Base-by-base conservation (phyloP, 2,797 vertebrate genomes). In the Parambassis ranga region DNA sequence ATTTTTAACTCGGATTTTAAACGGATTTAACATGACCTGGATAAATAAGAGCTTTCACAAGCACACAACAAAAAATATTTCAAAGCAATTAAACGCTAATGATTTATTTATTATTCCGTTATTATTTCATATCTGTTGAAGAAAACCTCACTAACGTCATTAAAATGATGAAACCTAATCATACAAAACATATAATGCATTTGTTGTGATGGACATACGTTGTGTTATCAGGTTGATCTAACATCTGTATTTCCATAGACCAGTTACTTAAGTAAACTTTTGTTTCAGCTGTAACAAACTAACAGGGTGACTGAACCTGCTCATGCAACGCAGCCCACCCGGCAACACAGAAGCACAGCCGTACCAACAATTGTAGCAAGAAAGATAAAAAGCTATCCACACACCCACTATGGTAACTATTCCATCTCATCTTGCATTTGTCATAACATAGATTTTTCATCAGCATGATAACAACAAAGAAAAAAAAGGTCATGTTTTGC, bases 381-480 rank as follows among this genome's bases (percentile, higher is more conserved):
- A 33, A 28, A 60, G 26, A 53, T 39, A 38, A 50, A 15, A 1
- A 1, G 35, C 38, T 49, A 8, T 42, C 37, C 26, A 47, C 16
- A 60, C 53, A 64, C 27, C 30, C 48, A 43, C 32, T 22, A 13
- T 59, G 49, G 63, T 24, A 63, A 27, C 53, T 33, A 27, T 20
- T 16, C 14, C 36, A 41, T 67, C 27, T 48, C 33, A 42, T 58
- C 18, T 51, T 37, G 37, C 32, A 10, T 55, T 57, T 36, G 15
- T 27, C 44, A 42, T 37, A 55, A 28, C 43, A 60, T 14, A 51
- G 23, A 44, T 57, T 37, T 43, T 38, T 33, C n/a, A 6, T 60
- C 36, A 58, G 46, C 41, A 44, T 44, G 51, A 26, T 68, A 49
- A 56, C 56, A 41, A 48, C 58, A 67, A 55, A 60, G 51, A 13